phyloP scores from a whole-genome alignment of 2,113 vertebrate species.

The Oenanthe oenanthe region DNA sequence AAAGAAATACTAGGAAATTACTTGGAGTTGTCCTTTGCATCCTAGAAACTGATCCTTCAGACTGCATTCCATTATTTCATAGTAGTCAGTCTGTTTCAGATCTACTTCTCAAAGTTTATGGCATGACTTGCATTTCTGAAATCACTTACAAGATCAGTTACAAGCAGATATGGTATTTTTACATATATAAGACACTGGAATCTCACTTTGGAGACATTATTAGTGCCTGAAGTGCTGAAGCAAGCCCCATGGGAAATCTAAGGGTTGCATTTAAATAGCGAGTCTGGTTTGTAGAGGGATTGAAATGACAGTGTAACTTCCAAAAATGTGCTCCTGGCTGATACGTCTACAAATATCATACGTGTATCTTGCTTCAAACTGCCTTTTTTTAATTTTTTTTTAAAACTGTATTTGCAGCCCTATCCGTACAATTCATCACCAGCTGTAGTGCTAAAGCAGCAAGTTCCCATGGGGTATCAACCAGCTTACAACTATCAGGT shows the following conservation, averaged over 20 bases:
- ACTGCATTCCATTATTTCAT: not conserved
- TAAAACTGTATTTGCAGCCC: slow-evolving; percentile 72
- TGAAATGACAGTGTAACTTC: not conserved
- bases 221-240: not conserved
- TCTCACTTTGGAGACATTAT: not conserved
- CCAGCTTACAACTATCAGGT: slow-evolving; percentile 89
- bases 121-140: not conserved
- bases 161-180: not conserved
- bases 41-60: not conserved
- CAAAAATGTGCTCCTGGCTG: not conserved
- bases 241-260: not conserved
- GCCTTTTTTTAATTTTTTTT: not conserved
- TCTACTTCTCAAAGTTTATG: not conserved
- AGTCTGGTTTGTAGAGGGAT: not conserved
- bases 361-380: not conserved
- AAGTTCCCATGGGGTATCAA: slow-evolving; percentile 86
- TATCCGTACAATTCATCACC: slow-evolving; percentile 83
- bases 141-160: not conserved
- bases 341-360: not conserved
- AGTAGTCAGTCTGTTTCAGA: not conserved
- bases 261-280: not conserved
- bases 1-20: not conserved
- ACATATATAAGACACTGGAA: not conserved
- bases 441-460: slow-evolving; percentile 80
- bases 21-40: not conserved